Base-by-base conservation (phyloP, 1,140 invertebrate species). In the Caenorhabditis remanei region DNA sequence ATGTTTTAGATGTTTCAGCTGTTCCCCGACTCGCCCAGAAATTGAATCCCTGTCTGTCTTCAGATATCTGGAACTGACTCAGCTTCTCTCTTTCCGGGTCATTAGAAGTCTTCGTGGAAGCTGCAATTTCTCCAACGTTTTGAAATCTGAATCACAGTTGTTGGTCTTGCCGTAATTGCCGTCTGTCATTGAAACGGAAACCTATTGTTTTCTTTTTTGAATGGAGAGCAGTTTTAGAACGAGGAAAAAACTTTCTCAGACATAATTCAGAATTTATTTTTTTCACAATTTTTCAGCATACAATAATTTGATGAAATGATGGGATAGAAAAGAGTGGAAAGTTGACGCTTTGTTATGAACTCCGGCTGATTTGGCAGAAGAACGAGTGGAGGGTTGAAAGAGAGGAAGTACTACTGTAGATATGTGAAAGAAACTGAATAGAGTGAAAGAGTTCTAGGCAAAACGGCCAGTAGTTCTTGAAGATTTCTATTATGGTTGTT, bases 51-150 rank as follows among this genome's bases (percentile, higher is more conserved):
- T 50, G 8, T 79, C 40, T 24, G 8, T 13, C 71, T 2, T 53
- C 46, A 46, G 14, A 8, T 1, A 14, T 50, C n/a, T 79, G 71
- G 16, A 50, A n/a, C 2, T 53, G 21, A 79, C 11, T 50, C 46
- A 48, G 0, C 50, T 5, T 11, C 5, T 53, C 16, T 53, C 13
- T 21, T 79, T 79, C 71, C 71, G n/a, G 19, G 46, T 50, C 46
- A 24, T 41, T 71, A 46, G 19, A 43, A 9, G 46, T 71, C 65
- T 46, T 46, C 43, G 65, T 6, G 5, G 65, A 71, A 71, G 46
- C 46, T 71, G 65, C 65, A 71, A 98, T 98, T 19, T 99, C 99
- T 93, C 99, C 97, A 90, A 99, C 99, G 96, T 98, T 63, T 55
- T 84, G 53, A 84, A 61, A 32, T 63, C 61, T 63, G 58, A 58